Evolutionary conservation across 2,888 invertebrate species (phyloP).

Genomic region (Clepsis dumicolana): DNA sequence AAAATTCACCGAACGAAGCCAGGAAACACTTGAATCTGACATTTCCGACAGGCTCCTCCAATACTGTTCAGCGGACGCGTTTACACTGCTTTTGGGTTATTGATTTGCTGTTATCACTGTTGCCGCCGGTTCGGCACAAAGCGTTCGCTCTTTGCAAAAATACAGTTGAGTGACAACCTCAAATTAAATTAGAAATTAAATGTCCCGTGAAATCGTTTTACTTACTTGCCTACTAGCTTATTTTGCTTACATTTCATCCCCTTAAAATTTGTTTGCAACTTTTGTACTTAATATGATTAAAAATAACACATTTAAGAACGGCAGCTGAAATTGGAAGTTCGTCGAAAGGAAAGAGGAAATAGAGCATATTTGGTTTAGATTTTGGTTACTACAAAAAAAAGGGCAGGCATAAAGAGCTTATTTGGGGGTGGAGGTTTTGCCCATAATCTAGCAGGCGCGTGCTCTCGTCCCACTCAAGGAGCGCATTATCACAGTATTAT

Average conservation of each 20-base stretch:
- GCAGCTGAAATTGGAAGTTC: not conserved
- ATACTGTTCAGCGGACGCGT: constrained; percentile 41
- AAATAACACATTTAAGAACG: not conserved
- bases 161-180: constrained; percentile 50
- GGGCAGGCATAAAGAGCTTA: constrained; percentile 70
- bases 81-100: constrained; percentile 46
- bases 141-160: constrained; percentile 49
- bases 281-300: constrained; percentile 29
- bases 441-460: constrained; percentile 78
- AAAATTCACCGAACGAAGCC: constrained; percentile 34
- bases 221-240: constrained; percentile 52
- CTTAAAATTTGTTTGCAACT: constrained; percentile 17
- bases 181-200: constrained; percentile 58
- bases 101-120: constrained; percentile 49
- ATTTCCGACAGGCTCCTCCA: constrained; percentile 42
- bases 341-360: not conserved
- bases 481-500: constrained; percentile 81
- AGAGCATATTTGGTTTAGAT: constrained; percentile 17
- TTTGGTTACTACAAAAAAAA: constrained; percentile 60
- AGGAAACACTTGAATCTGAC: constrained; percentile 42
- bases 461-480: constrained; percentile 74
- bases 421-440: constrained; percentile 66
- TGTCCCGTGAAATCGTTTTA: constrained; percentile 50
- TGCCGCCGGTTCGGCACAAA: constrained; percentile 47
- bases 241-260: constrained; percentile 48